These are phyloP conservation scores for Amphipyra tragopoginis DNA, from an alignment of 2,888 invertebrate genomes.

Conservation along the genomic window DNA sequence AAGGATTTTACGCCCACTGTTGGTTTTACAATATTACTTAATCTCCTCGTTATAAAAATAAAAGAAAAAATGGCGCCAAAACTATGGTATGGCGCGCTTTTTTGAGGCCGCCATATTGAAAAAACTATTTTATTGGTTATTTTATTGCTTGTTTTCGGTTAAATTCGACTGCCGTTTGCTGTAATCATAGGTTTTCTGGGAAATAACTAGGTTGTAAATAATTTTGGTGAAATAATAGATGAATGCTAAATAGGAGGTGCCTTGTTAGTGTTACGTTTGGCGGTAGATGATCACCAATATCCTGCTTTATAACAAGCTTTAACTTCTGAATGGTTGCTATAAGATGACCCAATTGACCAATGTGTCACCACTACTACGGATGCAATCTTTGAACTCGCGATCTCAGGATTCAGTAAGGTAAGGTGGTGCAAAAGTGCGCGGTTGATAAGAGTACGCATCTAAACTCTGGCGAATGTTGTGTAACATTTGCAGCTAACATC, in stretches of 20 bases:
- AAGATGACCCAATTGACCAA: no score
- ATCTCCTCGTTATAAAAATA: slow-evolving; percentile 72
- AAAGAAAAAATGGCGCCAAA: slow-evolving; percentile 77
- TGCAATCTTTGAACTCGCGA: no score
- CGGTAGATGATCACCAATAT: neutral
- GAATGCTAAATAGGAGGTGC: slow-evolving; percentile 23
- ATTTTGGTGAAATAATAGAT: slow-evolving; percentile 35
- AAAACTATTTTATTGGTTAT: slow-evolving; percentile 69
- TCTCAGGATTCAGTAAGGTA: no score
- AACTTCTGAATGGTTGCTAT: neutral
- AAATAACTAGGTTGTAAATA: slow-evolving; percentile 57
- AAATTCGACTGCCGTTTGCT: slow-evolving; percentile 62
- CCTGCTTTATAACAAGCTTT: neutral
- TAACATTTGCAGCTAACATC: no score
- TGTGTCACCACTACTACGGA: no score
- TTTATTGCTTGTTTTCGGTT: slow-evolving; percentile 67
- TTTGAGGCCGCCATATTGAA: slow-evolving; percentile 61
- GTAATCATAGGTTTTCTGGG: slow-evolving; percentile 66
- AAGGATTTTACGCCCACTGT: slow-evolving; percentile 82
- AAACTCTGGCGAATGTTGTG: no score
- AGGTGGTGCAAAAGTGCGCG: no score
- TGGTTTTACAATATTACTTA: slow-evolving; percentile 85
- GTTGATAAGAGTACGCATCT: no score
- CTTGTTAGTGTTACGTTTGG: slow-evolving; percentile 16
- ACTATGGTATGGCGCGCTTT: slow-evolving; percentile 61